These are phyloP conservation scores for Dexiosoma caninum DNA, from an alignment of 2,888 invertebrate species.

Conservation along the genomic window DNA sequence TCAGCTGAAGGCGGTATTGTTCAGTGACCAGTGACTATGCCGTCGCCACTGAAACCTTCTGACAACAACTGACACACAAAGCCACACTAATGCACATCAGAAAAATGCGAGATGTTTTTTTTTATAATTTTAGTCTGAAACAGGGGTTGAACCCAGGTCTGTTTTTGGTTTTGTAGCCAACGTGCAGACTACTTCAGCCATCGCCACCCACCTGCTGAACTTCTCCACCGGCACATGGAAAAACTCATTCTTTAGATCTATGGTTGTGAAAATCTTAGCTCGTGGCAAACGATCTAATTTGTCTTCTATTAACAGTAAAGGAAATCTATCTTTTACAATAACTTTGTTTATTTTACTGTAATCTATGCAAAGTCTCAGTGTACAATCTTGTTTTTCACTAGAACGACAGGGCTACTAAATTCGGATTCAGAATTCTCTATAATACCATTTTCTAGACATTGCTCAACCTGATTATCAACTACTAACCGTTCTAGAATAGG, in stretches of 20 bases:
- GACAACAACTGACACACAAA: no score
- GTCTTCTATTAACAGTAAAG: slow-evolving; percentile 70
- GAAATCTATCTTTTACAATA: slow-evolving; percentile 65
- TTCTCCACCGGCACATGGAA: slow-evolving; percentile 21
- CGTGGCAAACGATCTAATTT: slow-evolving; percentile 68
- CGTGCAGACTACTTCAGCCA: no score
- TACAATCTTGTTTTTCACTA: slow-evolving; percentile 66
- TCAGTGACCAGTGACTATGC: no score
- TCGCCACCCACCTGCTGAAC: no score
- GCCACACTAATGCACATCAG: no score
- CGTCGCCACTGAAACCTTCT: no score
- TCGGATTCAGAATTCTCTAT: slow-evolving; percentile 55
- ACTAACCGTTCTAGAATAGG: slow-evolving; percentile 28
- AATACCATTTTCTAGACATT: slow-evolving; percentile 45
- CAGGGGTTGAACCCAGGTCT: no score
- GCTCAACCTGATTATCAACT: slow-evolving; percentile 39
- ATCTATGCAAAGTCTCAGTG: slow-evolving; percentile 65
- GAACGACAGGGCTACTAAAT: slow-evolving; percentile 67
- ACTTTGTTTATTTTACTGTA: slow-evolving; percentile 16
- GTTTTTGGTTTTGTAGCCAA: no score
- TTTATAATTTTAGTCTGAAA: no score
- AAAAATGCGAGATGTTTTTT: no score
- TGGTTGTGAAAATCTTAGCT: slow-evolving; percentile 67
- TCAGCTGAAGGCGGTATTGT: no score
- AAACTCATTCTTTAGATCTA: slow-evolving; percentile 67